Evolutionary conservation across 2,888 invertebrate species (phyloP), one percentile per base, ranked within the genome.

Genomic region (Drosophila pseudotalamancana): DNA sequence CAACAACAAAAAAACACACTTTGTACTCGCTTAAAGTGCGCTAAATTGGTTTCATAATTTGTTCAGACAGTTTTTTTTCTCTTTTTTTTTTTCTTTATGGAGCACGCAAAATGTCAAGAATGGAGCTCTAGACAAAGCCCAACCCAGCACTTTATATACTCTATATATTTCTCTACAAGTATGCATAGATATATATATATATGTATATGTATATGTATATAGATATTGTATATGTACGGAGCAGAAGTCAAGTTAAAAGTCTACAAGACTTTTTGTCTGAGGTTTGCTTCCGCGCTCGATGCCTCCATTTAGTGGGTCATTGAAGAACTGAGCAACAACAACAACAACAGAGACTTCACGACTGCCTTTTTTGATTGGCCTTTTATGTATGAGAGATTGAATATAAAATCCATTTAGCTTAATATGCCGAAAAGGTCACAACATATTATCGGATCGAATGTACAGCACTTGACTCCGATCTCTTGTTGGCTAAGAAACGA

Each of bases 231-330:
- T 11, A 27, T 40, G 9, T 40, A 25, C 1, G 9, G 12, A 5
- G 21, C 4, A 40, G 5, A 9, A 39, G 19, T 9, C 19, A 16
- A 51, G 12, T 14, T 42, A 32, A 39, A 31, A 40, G n/a, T 4
- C 34, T 21, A 37, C 16, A 21, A 16, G 12, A 42, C 8, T 40
- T 45, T 45, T 59, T 43, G 40, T 37, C 29, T 8, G n/a, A 39
- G 23, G 14, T 23, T 40, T 23, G 42, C 54, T 71, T 65, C 71
- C 66, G 65, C 48, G 53, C 54, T 51, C 35, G 54, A 46, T 70
- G 42, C 25, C 35, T 21, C 45, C 18, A 54, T 54, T 73, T 70
- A 80, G 77, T 77, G 77, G 77, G 77, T 77, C 77, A 77, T 80
- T 80, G 80, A 57, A 62, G 62, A 59, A 69, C 57, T 51, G 50